These are phyloP conservation scores for Lophotis ruficrista DNA, from an alignment of 2,113 vertebrate genomes.

Conservation along the genomic window DNA sequence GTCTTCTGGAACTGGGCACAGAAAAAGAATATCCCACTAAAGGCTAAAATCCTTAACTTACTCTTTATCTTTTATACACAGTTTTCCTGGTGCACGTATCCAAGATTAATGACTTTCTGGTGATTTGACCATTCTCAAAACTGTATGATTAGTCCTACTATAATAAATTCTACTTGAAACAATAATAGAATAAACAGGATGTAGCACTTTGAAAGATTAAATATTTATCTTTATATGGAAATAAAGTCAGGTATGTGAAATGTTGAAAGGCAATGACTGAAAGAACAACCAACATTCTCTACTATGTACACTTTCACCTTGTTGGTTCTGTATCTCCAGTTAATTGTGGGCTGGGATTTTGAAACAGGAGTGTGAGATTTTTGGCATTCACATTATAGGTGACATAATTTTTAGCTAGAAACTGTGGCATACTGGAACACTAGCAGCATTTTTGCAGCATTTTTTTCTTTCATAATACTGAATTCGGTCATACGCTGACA, in stretches of 20 bases:
- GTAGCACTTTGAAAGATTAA: not conserved
- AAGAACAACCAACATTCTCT: not conserved
- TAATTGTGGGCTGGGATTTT: not conserved
- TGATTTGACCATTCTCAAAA: conserved; percentile 62
- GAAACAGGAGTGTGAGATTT: not conserved
- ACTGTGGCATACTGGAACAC: not conserved
- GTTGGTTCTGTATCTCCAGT: not conserved
- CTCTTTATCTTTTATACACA: conserved; percentile 81
- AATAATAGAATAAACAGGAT: not conserved
- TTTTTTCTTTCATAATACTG: not conserved
- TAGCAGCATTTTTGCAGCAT: not conserved
- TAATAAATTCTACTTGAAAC: not conserved
- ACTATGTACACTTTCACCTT: not conserved
- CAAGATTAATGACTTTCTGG: conserved; percentile 72
- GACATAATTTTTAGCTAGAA: not conserved
- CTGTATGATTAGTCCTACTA: not conserved
- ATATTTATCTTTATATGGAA: not conserved
- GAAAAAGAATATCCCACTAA: conserved; percentile 75
- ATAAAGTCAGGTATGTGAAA: not conserved
- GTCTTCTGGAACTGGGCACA: conserved; percentile 54
- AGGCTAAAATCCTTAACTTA: conserved; percentile 75
- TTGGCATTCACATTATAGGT: not conserved
- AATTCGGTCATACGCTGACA: not conserved
- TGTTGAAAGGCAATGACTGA: not conserved
- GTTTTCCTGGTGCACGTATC: conserved; percentile 74